A percentile compares a stretch with the other conserved stretches of the same genome.
Evolutionary conservation across 1,140 invertebrate species (phyloP).

Genomic region (Drosophila sp.): DNA sequence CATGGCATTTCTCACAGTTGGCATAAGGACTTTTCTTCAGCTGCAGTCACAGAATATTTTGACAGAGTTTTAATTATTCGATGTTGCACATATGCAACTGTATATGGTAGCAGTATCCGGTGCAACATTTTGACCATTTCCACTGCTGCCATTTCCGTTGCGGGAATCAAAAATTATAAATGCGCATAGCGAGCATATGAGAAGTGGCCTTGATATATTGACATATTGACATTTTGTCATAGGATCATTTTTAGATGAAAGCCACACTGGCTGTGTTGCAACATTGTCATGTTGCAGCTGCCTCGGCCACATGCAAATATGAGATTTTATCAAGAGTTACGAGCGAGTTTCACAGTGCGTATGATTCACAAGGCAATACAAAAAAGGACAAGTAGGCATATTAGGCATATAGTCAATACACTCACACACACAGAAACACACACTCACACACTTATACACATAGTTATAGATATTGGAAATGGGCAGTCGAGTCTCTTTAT

Average conservation of each 20-base stretch:
- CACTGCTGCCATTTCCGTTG: conserved; percentile 46
- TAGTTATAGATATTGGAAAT: neutral
- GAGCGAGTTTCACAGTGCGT: conserved; percentile 31
- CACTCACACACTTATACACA: neutral
- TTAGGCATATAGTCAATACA: neutral
- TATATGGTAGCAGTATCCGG: conserved; percentile 55
- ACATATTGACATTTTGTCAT: conserved; percentile 56
- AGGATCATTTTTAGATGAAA: conserved; percentile 45
- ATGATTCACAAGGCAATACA: conserved; percentile 46
- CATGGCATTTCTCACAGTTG: neutral
- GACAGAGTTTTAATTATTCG: conserved; percentile 57
- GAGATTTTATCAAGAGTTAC: conserved; percentile 44
- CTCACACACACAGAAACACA: conserved; percentile 5
- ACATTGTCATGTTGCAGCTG: conserved; percentile 7
- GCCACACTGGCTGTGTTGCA: too few relatives aligned
- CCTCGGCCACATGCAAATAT: conserved; percentile 56
- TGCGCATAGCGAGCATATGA: conserved; percentile 4
- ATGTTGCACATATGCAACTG: conserved; percentile 51
- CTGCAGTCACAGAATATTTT: neutral
- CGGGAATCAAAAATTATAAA: conserved; percentile 13
- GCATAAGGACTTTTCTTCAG: conserved; percentile 1
- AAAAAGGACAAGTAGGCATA: neutral
- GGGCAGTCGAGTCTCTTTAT: conserved; percentile 22
- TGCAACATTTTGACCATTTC: conserved; percentile 43
- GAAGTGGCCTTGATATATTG: conserved; percentile 1